phyloP scores from a whole-genome alignment of 2,113 vertebrate genomes.

The Carassius carassius region DNA sequence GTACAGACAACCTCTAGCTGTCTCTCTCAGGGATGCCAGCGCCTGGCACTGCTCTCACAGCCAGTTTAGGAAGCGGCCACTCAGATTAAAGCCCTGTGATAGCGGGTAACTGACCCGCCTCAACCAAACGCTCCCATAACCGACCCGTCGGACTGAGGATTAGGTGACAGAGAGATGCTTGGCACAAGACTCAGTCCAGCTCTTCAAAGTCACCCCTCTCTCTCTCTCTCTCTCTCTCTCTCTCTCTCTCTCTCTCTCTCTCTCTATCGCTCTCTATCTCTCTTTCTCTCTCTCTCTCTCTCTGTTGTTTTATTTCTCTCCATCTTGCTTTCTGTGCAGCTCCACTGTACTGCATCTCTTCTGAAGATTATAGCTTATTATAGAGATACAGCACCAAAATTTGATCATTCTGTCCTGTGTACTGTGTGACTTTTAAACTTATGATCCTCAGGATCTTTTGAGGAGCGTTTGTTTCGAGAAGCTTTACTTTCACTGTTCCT shows the following conservation, averaged over 20 bases:
- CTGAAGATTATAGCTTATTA: neutral
- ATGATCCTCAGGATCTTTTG: too few species aligned
- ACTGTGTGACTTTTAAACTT: neutral
- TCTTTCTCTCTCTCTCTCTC: slow-evolving; percentile 70
- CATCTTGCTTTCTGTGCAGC: slow-evolving; percentile 31
- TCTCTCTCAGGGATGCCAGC: slow-evolving; percentile 78
- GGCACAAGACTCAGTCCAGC: slow-evolving; percentile 77
- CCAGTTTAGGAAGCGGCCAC: slow-evolving; percentile 72
- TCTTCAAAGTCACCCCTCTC: slow-evolving; percentile 82
- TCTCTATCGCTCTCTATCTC: slow-evolving; percentile 69
- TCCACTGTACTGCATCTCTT: neutral
- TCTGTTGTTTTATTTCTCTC: slow-evolving; percentile 24
- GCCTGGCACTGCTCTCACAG: slow-evolving; percentile 72
- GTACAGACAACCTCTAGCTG: slow-evolving; percentile 86
- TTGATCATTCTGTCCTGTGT: neutral
- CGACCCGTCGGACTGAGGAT: slow-evolving; percentile 76
- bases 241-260: neutral
- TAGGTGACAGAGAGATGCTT: slow-evolving; percentile 71
- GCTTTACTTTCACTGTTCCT: too few species aligned
- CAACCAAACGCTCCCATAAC: slow-evolving; percentile 68
- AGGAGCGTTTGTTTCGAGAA: too few species aligned
- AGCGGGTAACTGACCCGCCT: slow-evolving; percentile 70
- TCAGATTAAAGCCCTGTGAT: slow-evolving; percentile 77
- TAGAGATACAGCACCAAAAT: neutral
- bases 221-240: slow-evolving; percentile 67